A percentile compares a stretch with the other conserved stretches of the same genome.
These are phyloP conservation scores for Cyclopterus lumpus DNA, from an alignment of 2,797 vertebrate genomes.

Conservation along the genomic window DNA sequence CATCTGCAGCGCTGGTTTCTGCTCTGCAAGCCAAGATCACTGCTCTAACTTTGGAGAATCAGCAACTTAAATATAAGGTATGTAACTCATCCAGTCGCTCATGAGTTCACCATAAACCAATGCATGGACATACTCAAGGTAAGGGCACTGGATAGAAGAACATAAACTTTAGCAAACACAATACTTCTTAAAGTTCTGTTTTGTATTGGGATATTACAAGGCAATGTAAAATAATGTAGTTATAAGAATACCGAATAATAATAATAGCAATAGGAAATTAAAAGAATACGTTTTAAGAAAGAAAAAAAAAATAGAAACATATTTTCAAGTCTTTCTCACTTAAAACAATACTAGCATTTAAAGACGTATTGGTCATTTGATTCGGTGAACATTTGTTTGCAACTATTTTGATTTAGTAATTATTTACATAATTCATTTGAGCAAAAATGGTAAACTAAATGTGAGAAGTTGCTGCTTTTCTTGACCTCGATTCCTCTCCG, in stretches of 20 bases:
- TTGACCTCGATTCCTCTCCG: neutral
- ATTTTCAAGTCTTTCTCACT: no score
- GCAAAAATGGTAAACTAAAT: neutral
- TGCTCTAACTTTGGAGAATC: constrained; percentile 92
- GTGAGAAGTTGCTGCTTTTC: neutral
- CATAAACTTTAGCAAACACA: neutral
- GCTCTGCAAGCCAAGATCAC: constrained; percentile 91
- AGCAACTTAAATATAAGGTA: constrained; percentile 93
- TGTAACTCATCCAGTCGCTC: constrained; percentile 7
- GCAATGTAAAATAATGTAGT: neutral
- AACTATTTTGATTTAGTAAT: neutral
- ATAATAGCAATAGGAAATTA: neutral
- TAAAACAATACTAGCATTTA: neutral
- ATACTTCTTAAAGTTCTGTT: neutral
- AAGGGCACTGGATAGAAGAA: neutral
- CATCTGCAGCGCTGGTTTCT: constrained; percentile 87
- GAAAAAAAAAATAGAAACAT: neutral
- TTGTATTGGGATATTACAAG: neutral
- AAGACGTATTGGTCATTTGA: neutral
- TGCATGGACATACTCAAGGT: neutral
- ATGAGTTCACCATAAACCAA: constrained; percentile 13
- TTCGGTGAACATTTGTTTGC: neutral
- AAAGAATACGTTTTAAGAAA: neutral
- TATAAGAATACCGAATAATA: neutral
- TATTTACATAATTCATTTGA: neutral